These are phyloP conservation scores for Dyspetes luteomarginatus DNA, from an alignment of 2,888 invertebrate species.

Conservation along the genomic window DNA sequence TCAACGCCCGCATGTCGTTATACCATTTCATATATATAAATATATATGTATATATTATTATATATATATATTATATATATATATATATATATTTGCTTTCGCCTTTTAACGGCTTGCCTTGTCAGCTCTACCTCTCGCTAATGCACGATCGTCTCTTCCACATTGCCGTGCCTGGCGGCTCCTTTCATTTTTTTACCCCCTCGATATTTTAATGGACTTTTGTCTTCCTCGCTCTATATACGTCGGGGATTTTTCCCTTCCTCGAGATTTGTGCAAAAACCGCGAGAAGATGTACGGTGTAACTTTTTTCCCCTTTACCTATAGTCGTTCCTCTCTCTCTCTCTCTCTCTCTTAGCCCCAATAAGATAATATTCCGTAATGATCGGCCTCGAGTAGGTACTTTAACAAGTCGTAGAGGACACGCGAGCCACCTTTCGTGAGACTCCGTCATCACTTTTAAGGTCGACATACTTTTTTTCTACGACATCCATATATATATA, in stretches of 20 bases:
- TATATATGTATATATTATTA: not conserved
- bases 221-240: not conserved
- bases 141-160: conserved; percentile 34
- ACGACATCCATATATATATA: too few relatives aligned
- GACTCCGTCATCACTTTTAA: conserved; percentile 1
- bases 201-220: conserved; percentile 51
- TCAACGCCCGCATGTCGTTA: not conserved
- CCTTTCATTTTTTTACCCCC: not conserved
- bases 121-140: conserved; percentile 27
- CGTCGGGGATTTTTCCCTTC: not conserved
- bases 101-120: conserved; percentile 39
- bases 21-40: not conserved
- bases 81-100: conserved; percentile 8
- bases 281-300: not conserved
- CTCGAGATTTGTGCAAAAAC: conserved; percentile 10
- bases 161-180: conserved; percentile 6
- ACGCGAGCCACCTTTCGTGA: not conserved
- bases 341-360: not conserved
- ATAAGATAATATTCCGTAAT: conserved; percentile 32
- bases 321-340: not conserved
- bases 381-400: conserved; percentile 7
- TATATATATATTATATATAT: not conserved
- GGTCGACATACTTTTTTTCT: too few relatives aligned
- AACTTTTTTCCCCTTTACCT: not conserved
- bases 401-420: not conserved